Evolutionary conservation across 2,888 invertebrate genomes (phyloP).

Genomic region (Dioctria rufipes): DNA sequence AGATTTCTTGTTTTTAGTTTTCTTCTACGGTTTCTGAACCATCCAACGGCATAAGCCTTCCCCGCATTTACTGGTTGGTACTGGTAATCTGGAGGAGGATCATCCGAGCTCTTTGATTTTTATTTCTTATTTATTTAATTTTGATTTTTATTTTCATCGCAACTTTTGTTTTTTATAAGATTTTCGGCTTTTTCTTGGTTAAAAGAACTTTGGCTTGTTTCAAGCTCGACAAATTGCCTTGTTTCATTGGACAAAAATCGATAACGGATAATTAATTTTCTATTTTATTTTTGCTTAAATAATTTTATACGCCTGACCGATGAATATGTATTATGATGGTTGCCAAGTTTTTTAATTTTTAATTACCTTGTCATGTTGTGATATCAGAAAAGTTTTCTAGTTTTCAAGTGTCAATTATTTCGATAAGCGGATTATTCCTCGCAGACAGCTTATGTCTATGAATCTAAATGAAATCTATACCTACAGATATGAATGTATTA

Average conservation of each 20-base stretch:
- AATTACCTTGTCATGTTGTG: slow-evolving; percentile 46
- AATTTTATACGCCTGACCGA: not conserved
- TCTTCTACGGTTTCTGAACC: slow-evolving; percentile 21
- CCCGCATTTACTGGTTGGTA: slow-evolving; percentile 3
- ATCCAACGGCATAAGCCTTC: slow-evolving; percentile 25
- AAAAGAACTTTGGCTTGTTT: no score
- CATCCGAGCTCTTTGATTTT: not conserved
- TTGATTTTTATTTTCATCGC: not conserved
- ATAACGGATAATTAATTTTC: slow-evolving; percentile 33
- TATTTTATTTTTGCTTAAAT: slow-evolving; percentile 16
- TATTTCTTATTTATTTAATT: not conserved
- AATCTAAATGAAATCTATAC: not conserved
- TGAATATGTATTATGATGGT: not conserved
- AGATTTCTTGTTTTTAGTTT: slow-evolving; percentile 46
- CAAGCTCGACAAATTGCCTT: slow-evolving; percentile 43
- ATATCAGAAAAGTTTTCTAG: slow-evolving; percentile 45
- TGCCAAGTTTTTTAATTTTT: slow-evolving; percentile 40
- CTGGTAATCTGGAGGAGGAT: slow-evolving; percentile 48
- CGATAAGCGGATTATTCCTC: slow-evolving; percentile 42
- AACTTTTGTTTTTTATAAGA: slow-evolving; percentile 2
- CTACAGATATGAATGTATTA: not conserved
- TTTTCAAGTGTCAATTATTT: slow-evolving; percentile 48
- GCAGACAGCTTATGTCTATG: slow-evolving; percentile 5
- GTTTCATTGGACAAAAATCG: slow-evolving; percentile 39
- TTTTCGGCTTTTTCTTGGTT: not conserved